Percentiles rank a stretch among this genome's conserved stretches.
Conservation (phyloP, 2,888 invertebrate species). For the Trichopria drosophilae region DNA sequence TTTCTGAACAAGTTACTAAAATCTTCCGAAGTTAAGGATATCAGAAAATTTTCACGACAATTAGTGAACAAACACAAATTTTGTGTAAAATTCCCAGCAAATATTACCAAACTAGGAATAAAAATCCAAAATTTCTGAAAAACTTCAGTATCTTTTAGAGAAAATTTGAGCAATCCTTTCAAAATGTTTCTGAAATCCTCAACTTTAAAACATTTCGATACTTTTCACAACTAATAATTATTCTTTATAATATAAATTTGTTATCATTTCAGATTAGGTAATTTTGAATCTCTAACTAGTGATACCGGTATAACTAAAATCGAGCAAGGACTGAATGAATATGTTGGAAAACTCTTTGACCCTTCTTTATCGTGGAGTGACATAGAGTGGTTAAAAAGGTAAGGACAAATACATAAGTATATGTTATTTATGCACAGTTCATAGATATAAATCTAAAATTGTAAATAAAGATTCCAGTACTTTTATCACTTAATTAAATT, state of each 20-base stretch:
- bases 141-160: neutral
- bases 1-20: too few species aligned
- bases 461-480: neutral
- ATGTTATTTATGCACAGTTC: too few species aligned
- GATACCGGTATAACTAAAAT: conserved; percentile 59
- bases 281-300: conserved; percentile 67
- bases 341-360: conserved; percentile 78
- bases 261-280: conserved; percentile 69
- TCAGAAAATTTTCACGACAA: too few species aligned
- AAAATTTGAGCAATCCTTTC: neutral
- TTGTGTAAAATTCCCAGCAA: too few species aligned
- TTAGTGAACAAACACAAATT: too few species aligned
- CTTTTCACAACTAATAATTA: too few species aligned
- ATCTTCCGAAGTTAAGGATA: too few species aligned
- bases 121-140: too few species aligned
- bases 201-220: too few species aligned
- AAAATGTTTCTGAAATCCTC: too few species aligned
- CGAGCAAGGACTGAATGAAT: conserved; percentile 78
- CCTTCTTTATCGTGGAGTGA: conserved; percentile 84
- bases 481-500: conserved; percentile 1
- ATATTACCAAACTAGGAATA: too few species aligned
- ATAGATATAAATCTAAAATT: neutral
- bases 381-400: conserved; percentile 80
- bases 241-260: neutral
- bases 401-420: too few species aligned